A percentile compares a stretch with the other conserved stretches of the same genome.
Conservation (phyloP, 2,888 invertebrate genomes). For the Erebia epiphron region DNA sequence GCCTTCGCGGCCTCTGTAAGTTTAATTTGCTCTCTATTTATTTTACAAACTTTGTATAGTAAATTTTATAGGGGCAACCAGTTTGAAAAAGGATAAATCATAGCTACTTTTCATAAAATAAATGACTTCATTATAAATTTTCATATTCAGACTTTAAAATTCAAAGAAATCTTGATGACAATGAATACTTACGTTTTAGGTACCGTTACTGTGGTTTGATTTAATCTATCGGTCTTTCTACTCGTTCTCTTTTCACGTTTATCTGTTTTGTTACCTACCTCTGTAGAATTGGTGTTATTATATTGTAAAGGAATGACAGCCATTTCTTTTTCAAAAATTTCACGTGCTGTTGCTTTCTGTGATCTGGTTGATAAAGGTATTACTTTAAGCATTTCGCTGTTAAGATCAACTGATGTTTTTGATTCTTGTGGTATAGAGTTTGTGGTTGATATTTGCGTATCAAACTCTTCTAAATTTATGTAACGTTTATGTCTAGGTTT, state of each 20-base stretch:
- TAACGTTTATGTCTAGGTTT: constrained; percentile 62
- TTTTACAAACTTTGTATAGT: neutral
- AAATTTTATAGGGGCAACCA: neutral
- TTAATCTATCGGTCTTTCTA: constrained; percentile 76
- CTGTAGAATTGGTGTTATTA: constrained; percentile 71
- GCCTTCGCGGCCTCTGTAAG: constrained; percentile 68
- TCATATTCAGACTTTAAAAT: neutral
- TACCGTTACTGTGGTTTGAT: constrained; percentile 76
- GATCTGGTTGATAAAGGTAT: constrained; percentile 57
- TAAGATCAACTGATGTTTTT: constrained; percentile 50
- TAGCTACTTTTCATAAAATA: too few species aligned
- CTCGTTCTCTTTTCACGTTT: constrained; percentile 78
- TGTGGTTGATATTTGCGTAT: constrained; percentile 56
- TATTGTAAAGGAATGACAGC: constrained; percentile 66
- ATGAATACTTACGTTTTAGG: constrained; percentile 73
- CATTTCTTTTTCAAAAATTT: constrained; percentile 54
- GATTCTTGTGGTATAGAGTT: constrained; percentile 48
- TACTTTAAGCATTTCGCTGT: constrained; percentile 62
- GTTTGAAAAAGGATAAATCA: neutral
- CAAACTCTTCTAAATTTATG: constrained; percentile 55
- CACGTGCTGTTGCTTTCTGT: constrained; percentile 44
- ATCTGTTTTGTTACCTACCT: constrained; percentile 64
- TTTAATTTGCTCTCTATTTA: neutral
- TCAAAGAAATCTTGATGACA: too few species aligned
- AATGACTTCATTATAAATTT: too few species aligned